Base-by-base conservation (phyloP, 2,113 vertebrate genomes). In the Pelecanus crispus region DNA sequence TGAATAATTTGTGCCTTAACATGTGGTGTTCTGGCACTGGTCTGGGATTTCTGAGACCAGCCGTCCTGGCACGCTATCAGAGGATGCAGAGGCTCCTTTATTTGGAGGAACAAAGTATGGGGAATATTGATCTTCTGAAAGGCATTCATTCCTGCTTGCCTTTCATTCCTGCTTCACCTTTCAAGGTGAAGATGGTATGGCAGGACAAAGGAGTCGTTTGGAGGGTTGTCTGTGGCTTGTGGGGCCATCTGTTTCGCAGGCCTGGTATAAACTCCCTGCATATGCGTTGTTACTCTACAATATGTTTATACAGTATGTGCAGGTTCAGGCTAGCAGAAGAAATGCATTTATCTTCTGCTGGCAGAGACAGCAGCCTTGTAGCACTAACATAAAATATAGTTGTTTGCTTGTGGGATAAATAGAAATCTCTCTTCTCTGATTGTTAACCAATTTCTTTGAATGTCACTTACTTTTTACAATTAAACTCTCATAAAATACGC, bases 261-360 rank as follows among this genome's bases (percentile, higher is more conserved):
- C 49, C 81, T 88, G 67, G 7, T 53, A 32, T 47, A 79, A 81
- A 58, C 34, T 66, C 90, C 36, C 42, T 94, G 61, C 72, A 13
- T 86, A 34, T 49, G 78, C 7, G 16, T 71, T 88, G 81, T 74
- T 92, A 56, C 49, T 86, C 63, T 53, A 14, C 75, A 73, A 3
- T 90, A 52, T 50, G 89, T 79, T 92, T 81, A 32, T 56, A 32
- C 38, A 68, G 74, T 22, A 42, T 56, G 68, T 94, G 81, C 53
- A 66, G 81, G 79, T 86, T 94, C 92, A 72, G 79, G 52, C 88
- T 81, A 74, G 84, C 90, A 72, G 74, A 52, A 88, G 63, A 94
- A 96, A 81, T 59, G 56, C 34, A 26, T 83, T 94, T 91, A 62
- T 93, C 44, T 94, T 86, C 80, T 79, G 58, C 70, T 92, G 56